Evolutionary conservation across 1,140 invertebrate genomes (phyloP), one percentile per base, ranked within the genome.

Genomic region (Bombus terrestris): DNA sequence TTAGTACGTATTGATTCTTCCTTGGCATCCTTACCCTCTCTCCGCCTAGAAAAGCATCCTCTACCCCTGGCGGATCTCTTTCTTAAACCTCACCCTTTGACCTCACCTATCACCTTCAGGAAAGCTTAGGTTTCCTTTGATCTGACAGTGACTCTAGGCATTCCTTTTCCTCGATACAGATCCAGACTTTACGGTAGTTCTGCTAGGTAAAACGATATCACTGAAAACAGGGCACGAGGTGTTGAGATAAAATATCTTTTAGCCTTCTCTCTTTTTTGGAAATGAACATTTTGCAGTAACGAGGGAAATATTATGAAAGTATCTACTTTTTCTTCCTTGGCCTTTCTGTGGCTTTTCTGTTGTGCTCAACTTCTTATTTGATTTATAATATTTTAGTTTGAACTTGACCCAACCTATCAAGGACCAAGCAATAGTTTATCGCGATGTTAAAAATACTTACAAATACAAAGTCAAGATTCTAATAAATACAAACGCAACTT

Each of bases 1-100:
- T 88, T 91, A 91, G 86, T 89, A 91, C 83, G 90, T 91, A 91
- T 91, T 86, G 90, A 91, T 91, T 91, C 90, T 84, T 85, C 86
- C 88, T 83, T 86, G 76, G 81, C 83, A 83, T 81, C 86, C 84
- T 84, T 78, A 53, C 79, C 84, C 86, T 87, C 69, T 75, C 69
- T 66, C n/a, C 83, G 57, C 68, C 75, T 62, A 43, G 84, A 81
- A 86, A 90, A 89, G 86, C 89, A 84, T 87, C 88, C 43, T 85
- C 78, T 80, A 66, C 66, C 72, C 41, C 64, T 59, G 62, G 25
- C 81, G 47, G 68, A 78, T 89, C 69, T 89, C 59, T 68, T 89
- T 78, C 85, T 90, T 89, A 81, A 81, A 80, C 68, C 73, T 75
- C 43, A 32, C 41, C 73, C 41, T 75, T 39, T 35, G 13, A 28